A percentile compares a stretch with the other conserved stretches of the same genome.
Evolutionary conservation across 2,113 vertebrate species (phyloP).

Genomic region (Salvator merianae): DNA sequence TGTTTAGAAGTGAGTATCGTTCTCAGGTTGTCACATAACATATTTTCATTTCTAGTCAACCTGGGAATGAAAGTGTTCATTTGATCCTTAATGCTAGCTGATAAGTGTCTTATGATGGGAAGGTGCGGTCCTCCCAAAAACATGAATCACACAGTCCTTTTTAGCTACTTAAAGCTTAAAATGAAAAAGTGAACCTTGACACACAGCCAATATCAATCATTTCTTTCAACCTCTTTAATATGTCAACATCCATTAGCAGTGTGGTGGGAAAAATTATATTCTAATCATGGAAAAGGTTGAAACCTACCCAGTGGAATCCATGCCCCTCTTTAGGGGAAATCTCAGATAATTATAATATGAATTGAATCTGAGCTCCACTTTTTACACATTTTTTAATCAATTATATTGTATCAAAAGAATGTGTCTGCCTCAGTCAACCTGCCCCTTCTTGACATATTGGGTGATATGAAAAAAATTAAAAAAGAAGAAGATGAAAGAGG

Average conservation of each 20-base stretch:
- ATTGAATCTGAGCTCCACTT: neutral
- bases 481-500: too few species aligned
- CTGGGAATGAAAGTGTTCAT: neutral
- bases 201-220: conserved; percentile 3
- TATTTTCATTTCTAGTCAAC: neutral
- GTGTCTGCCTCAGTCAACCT: neutral
- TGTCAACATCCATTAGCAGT: neutral
- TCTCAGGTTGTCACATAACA: neutral
- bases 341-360: neutral
- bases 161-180: neutral
- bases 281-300: neutral
- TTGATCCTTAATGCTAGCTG: neutral
- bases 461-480: neutral
- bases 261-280: neutral
- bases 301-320: neutral
- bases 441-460: neutral
- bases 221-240: accelerated
- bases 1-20: neutral
- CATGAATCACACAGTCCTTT: neutral
- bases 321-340: neutral
- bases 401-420: neutral
- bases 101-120: neutral
- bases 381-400: neutral
- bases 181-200: neutral
- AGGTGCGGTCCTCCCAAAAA: neutral